phyloP scores from a whole-genome alignment of 2,113 vertebrate species.

The Phoenicopterus ruber region DNA sequence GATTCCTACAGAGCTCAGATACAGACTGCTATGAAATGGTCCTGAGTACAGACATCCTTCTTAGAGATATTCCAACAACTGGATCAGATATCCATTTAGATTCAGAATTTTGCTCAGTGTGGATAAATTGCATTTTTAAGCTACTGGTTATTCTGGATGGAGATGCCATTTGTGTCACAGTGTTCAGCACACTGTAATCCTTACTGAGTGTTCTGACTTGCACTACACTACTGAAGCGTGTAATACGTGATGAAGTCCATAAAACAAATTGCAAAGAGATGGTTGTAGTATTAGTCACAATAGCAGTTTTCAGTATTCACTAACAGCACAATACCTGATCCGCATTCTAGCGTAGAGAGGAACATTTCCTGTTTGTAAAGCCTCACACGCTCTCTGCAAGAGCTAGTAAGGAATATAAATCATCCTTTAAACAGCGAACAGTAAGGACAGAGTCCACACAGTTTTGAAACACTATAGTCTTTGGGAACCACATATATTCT shows the following conservation, averaged over 20 bases:
- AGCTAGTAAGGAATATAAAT: not conserved
- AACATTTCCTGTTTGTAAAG: not conserved
- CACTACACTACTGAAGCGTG: rapidly evolving
- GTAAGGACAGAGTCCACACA: not conserved
- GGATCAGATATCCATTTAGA: not conserved
- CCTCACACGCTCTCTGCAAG: not conserved
- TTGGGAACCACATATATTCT: not conserved
- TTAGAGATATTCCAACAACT: not conserved
- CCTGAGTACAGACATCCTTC: not conserved
- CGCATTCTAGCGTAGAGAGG: not conserved
- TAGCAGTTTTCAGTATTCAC: not conserved
- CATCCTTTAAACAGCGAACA: not conserved
- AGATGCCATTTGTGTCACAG: not conserved
- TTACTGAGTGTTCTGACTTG: not conserved
- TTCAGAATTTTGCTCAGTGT: not conserved
- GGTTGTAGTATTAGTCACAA: not conserved
- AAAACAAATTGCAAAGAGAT: not conserved
- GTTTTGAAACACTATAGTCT: not conserved
- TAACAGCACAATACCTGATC: not conserved
- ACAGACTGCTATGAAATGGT: not conserved
- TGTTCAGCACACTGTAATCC: not conserved
- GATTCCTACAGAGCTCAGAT: not conserved
- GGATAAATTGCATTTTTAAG: not conserved
- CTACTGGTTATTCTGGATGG: not conserved
- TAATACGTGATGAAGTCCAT: not conserved